These are phyloP conservation scores for Cataglyphis rosenhaueri DNA, from an alignment of 2,888 invertebrate species.

Conservation along the genomic window DNA sequence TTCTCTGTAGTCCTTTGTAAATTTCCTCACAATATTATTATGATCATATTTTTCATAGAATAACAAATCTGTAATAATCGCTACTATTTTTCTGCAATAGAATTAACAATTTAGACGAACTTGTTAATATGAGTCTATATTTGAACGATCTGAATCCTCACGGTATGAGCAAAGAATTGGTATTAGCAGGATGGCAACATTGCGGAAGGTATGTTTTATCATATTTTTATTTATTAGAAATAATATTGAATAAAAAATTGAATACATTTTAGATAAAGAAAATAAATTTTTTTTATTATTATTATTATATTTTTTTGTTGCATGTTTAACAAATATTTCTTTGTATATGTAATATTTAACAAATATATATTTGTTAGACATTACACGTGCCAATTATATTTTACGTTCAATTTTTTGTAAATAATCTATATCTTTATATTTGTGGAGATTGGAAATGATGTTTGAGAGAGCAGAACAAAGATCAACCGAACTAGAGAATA, in stretches of 20 bases:
- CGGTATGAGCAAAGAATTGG: constrained; percentile 93
- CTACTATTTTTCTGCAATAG: constrained; percentile 83
- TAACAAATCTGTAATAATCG: neutral
- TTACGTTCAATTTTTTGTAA: neutral
- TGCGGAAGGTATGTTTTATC: constrained; percentile 87
- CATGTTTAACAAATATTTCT: neutral
- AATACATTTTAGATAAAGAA: neutral
- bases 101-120: constrained; percentile 93
- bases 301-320: neutral
- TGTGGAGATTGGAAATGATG: constrained; percentile 90
- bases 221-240: neutral
- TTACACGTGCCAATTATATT: neutral
- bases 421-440: neutral
- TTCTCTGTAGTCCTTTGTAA: constrained; percentile 95
- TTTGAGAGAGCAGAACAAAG: constrained; percentile 94
- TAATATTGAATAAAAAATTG: neutral
- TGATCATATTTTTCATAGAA: neutral
- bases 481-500: constrained; percentile 92
- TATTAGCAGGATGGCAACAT: constrained; percentile 94
- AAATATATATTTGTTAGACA: neutral
- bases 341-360: no score
- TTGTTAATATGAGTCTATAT: constrained; percentile 92
- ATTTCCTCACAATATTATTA: constrained; percentile 79
- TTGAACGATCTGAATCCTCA: constrained; percentile 94
- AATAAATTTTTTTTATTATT: neutral